Conservation (phyloP, 2,113 vertebrate species). For the Erythrocercus mccallii region DNA sequence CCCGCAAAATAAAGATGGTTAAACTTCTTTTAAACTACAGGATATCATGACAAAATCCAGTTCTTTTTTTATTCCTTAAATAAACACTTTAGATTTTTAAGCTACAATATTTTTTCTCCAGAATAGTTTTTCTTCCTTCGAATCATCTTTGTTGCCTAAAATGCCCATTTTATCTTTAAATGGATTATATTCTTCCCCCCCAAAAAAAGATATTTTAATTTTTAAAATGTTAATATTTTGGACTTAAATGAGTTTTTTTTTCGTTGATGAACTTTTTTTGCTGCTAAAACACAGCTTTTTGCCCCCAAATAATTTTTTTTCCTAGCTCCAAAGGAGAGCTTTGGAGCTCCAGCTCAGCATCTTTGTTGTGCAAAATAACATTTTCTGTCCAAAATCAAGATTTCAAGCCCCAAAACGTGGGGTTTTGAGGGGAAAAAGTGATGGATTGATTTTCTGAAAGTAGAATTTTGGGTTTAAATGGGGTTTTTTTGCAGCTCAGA, state of each 20-base stretch:
- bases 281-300: rapidly evolving
- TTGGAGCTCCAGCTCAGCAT: not conserved
- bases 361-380: rapidly evolving
- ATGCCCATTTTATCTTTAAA: rapidly evolving
- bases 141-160: not conserved
- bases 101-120: rapidly evolving
- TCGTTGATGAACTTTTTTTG: rapidly evolving
- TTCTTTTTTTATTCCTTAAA: rapidly evolving
- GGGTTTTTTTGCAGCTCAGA: rapidly evolving
- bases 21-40: rapidly evolving
- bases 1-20: rapidly evolving
- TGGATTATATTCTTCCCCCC: rapidly evolving
- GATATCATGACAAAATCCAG: rapidly evolving
- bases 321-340: not conserved
- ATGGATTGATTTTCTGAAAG: rapidly evolving
- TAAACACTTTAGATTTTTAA: rapidly evolving
- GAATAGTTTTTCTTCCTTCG: rapidly evolving
- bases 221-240: rapidly evolving
- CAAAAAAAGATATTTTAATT: rapidly evolving
- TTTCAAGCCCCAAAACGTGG: rapidly evolving
- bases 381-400: rapidly evolving
- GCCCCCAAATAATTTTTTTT: rapidly evolving
- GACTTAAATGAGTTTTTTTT: rapidly evolving
- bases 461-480: rapidly evolving
- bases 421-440: rapidly evolving